phyloP scores from a whole-genome alignment of 2,888 invertebrate genomes.

The Drosophila formosana region DNA sequence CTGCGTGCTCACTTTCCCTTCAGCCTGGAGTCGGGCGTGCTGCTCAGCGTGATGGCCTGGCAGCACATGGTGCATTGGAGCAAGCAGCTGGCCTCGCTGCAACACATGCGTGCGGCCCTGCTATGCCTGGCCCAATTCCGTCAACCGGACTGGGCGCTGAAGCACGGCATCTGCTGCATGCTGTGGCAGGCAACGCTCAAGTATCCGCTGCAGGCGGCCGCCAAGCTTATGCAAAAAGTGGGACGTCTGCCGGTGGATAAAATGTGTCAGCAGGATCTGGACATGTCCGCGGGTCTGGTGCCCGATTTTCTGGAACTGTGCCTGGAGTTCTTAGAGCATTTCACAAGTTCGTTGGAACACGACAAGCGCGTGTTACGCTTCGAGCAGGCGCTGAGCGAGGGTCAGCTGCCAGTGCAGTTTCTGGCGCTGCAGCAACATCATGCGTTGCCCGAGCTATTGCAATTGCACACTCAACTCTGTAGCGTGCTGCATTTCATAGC shows the following conservation, averaged over 20 bases:
- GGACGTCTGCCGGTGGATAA: slow-evolving; percentile 95
- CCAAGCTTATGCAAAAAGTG: slow-evolving; percentile 91
- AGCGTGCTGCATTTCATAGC: slow-evolving; percentile 92
- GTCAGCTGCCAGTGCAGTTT: slow-evolving; percentile 87
- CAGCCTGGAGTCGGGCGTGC: slow-evolving; percentile 91
- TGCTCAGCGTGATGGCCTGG: slow-evolving; percentile 95
- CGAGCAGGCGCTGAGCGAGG: slow-evolving; percentile 83
- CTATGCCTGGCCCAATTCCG: slow-evolving; percentile 87
- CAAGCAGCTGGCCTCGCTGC: slow-evolving; percentile 89
- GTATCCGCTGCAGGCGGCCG: slow-evolving; percentile 90
- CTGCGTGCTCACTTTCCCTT: slow-evolving; percentile 93
- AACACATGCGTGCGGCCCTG: slow-evolving; percentile 90
- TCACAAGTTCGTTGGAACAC: slow-evolving; percentile 77
- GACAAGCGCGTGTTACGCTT: slow-evolving; percentile 82
- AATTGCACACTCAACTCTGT: slow-evolving; percentile 92
- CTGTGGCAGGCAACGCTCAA: slow-evolving; percentile 96
- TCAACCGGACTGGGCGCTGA: slow-evolving; percentile 84
- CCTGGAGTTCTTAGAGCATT: slow-evolving; percentile 81
- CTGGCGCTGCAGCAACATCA: slow-evolving; percentile 91
- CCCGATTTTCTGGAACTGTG: slow-evolving; percentile 88
- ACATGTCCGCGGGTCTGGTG: slow-evolving; percentile 89
- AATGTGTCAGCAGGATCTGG: slow-evolving; percentile 91
- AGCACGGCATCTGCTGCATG: slow-evolving; percentile 93
- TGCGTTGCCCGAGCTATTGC: slow-evolving; percentile 91
- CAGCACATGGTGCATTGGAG: slow-evolving; percentile 96